A percentile compares a stretch with the other conserved stretches of the same genome.
These are phyloP conservation scores for Noctua comes DNA, from an alignment of 2,888 invertebrate species.

Conservation along the genomic window DNA sequence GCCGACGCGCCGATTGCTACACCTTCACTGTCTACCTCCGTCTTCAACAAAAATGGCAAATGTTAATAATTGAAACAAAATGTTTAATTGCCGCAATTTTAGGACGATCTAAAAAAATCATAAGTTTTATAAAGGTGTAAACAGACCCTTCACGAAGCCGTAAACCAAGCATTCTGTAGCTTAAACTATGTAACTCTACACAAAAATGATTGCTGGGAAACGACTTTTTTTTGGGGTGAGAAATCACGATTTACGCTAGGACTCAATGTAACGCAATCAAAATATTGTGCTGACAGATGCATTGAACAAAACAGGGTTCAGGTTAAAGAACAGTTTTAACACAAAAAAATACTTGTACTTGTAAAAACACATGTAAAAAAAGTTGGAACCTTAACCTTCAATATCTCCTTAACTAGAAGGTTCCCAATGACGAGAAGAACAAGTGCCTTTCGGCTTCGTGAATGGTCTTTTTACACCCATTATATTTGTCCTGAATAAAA, in stretches of 20 bases:
- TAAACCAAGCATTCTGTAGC: neutral
- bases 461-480: neutral
- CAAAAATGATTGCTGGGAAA: neutral
- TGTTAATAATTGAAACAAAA: neutral
- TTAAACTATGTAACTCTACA: neutral
- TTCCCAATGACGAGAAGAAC: neutral
- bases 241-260: neutral
- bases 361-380: neutral
- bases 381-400: neutral
- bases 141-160: neutral
- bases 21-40: conserved; percentile 89
- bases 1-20: conserved; percentile 87
- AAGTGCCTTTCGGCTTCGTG: neutral
- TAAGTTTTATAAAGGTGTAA: neutral
- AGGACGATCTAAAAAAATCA: neutral
- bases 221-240: neutral
- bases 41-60: conserved; percentile 68
- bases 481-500: neutral
- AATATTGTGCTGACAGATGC: neutral
- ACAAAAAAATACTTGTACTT: neutral
- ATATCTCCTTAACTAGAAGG: neutral
- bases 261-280: neutral
- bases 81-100: neutral
- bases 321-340: neutral
- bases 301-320: neutral